These are phyloP conservation scores for Epinephelus lanceolatus DNA, from an alignment of 2,113 vertebrate species.

Conservation along the genomic window DNA sequence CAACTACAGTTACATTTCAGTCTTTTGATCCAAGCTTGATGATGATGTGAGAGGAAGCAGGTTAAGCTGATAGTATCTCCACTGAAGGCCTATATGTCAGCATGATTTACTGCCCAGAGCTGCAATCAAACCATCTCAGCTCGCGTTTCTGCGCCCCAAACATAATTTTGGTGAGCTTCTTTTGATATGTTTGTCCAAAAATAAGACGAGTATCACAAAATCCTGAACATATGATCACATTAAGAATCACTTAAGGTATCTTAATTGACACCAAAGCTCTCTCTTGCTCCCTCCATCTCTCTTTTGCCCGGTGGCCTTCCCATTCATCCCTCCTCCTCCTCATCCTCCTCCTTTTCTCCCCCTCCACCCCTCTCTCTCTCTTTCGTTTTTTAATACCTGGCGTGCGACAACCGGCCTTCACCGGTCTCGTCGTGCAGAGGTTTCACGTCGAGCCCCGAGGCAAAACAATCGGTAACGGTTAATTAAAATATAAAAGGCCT, in stretches of 20 bases:
- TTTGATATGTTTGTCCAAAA: neutral
- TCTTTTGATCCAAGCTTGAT: slow-evolving; percentile 16
- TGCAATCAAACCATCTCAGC: slow-evolving; percentile 3
- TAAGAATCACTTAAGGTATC: slow-evolving; percentile 22
- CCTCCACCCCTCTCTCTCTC: neutral
- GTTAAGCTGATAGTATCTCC: slow-evolving; percentile 28
- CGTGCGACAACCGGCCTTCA: slow-evolving; percentile 78
- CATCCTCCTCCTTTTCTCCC: neutral
- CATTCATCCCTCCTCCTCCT: slow-evolving; percentile 18
- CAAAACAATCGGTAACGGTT: slow-evolving; percentile 78
- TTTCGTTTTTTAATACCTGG: slow-evolving; percentile 68
- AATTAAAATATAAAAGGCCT: slow-evolving; percentile 80
- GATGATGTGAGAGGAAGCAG: slow-evolving; percentile 24
- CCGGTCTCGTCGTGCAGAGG: slow-evolving; percentile 67
- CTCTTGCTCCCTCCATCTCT: slow-evolving; percentile 39
- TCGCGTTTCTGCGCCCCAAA: neutral
- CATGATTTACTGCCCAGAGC: slow-evolving; percentile 27
- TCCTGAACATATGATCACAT: slow-evolving; percentile 22
- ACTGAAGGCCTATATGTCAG: slow-evolving; percentile 25
- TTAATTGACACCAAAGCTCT: slow-evolving; percentile 56
- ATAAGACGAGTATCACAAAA: neutral
- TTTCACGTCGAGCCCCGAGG: slow-evolving; percentile 77
- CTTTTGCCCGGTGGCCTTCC: slow-evolving; percentile 62
- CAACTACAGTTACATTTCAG: neutral
- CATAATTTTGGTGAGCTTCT: neutral